These are phyloP conservation scores for Myotis findleyi DNA, from an alignment of 2,797 vertebrate genomes.

Conservation along the genomic window DNA sequence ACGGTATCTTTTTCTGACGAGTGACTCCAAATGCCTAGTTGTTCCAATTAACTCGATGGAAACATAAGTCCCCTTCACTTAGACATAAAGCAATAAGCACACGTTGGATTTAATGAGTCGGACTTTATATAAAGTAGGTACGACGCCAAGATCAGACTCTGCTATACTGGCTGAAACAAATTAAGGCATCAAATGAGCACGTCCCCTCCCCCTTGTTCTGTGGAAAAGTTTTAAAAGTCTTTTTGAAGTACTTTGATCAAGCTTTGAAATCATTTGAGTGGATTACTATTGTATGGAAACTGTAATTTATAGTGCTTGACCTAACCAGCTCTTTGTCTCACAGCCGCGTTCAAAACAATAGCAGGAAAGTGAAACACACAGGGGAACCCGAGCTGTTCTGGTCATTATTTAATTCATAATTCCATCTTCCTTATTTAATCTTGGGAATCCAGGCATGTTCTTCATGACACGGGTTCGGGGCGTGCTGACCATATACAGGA, in stretches of 20 bases:
- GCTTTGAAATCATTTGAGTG: constrained; percentile 90
- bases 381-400: constrained; percentile 93
- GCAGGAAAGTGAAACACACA: constrained; percentile 90
- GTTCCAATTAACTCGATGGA: constrained; percentile 40
- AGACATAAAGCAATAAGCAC: background rate
- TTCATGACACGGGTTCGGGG: constrained; percentile 90
- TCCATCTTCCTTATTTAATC: constrained; percentile 91
- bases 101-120: constrained; percentile 23
- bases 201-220: constrained; percentile 43
- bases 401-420: constrained; percentile 94
- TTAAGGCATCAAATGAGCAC: constrained; percentile 73
- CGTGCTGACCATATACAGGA: constrained; percentile 91
- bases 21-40: constrained; percentile 17
- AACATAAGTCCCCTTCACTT: constrained; percentile 30
- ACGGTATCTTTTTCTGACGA: background rate
- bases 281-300: constrained; percentile 92
- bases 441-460: constrained; percentile 91
- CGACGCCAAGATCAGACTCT: constrained; percentile 60
- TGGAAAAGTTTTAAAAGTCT: constrained; percentile 85
- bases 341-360: constrained; percentile 90
- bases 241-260: constrained; percentile 92
- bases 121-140: constrained; percentile 59
- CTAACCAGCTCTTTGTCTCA: constrained; percentile 94
- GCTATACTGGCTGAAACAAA: constrained; percentile 70
- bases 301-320: constrained; percentile 96